A percentile compares a stretch with the other conserved stretches of the same genome.
Conservation (phyloP, 2,797 vertebrate species). For the Sarcoramphus papa region DNA sequence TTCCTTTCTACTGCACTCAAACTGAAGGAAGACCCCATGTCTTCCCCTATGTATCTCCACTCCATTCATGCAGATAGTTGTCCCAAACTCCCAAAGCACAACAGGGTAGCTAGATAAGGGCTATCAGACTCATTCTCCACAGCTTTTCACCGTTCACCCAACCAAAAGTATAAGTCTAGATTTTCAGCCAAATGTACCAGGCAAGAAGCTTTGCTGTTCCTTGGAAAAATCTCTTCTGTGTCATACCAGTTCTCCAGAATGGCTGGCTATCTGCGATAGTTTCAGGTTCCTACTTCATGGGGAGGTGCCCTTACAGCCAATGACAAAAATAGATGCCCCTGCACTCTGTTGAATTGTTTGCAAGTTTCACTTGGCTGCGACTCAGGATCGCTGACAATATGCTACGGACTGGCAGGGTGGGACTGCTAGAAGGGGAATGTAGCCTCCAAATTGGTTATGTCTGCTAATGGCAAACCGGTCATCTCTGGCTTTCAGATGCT, state of each 20-base stretch:
- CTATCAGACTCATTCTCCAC: not conserved
- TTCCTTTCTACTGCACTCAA: not conserved
- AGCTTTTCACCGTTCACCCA: not conserved
- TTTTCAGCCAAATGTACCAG: not conserved
- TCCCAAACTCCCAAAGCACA: not conserved
- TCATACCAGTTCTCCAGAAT: not conserved
- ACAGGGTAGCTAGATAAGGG: not conserved
- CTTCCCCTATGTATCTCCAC: not conserved
- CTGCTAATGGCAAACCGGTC: not conserved
- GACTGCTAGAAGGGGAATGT: not conserved
- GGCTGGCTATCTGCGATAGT: not conserved
- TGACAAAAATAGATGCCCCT: not conserved
- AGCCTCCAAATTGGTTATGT: not conserved
- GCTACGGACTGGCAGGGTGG: not conserved
- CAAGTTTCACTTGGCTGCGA: not conserved
- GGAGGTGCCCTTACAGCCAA: not conserved
- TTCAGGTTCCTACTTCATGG: not conserved
- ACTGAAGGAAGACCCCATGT: not conserved
- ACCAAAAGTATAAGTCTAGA: not conserved
- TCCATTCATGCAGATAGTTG: not conserved
- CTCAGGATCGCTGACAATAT: not conserved
- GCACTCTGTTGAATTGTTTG: not conserved
- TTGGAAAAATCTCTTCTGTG: not conserved
- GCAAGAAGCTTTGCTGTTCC: not conserved
- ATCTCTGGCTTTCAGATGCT: not conserved